A percentile compares a stretch with the other conserved stretches of the same genome.
phyloP scores from a whole-genome alignment of 2,888 invertebrate genomes.

The Caenorhabditis afra region DNA sequence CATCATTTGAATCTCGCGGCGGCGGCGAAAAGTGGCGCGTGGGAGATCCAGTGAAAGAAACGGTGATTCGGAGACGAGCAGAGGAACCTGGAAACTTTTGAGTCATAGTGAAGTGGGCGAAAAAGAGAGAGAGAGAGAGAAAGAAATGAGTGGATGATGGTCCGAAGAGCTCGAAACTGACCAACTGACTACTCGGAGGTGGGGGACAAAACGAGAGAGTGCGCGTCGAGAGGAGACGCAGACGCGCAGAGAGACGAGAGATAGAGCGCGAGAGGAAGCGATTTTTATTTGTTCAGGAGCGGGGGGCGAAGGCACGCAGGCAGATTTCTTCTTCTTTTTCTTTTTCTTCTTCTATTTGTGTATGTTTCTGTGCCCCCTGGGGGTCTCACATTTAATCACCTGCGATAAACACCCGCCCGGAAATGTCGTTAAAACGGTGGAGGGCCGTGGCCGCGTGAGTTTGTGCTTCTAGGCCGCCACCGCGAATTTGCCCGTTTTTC shows the following conservation, averaged over 20 bases:
- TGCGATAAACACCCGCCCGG: conserved; percentile 5
- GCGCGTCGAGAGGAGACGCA: not conserved
- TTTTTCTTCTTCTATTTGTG: not conserved
- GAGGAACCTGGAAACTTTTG: too few relatives aligned
- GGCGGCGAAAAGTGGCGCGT: conserved; percentile 12
- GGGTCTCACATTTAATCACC: conserved; percentile 19
- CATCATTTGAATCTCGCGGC: conserved; percentile 22
- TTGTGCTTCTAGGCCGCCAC: too few relatives aligned
- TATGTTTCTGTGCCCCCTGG: conserved; percentile 7
- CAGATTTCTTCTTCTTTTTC: too few relatives aligned
- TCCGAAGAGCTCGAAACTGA: too few relatives aligned
- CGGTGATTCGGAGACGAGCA: not conserved
- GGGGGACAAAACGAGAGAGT: not conserved
- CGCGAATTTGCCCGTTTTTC: too few relatives aligned
- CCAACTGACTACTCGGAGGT: too few relatives aligned
- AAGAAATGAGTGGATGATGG: not conserved
- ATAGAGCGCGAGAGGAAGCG: not conserved
- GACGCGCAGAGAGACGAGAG: not conserved
- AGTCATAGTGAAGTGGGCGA: too few relatives aligned
- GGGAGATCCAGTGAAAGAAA: conserved; percentile 16
- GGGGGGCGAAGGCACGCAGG: too few relatives aligned
- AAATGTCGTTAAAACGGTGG: too few relatives aligned
- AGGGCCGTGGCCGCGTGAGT: too few relatives aligned
- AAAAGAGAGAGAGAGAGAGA: not conserved
- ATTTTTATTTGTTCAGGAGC: not conserved